Evolutionary conservation across 2,888 invertebrate genomes (phyloP).

Genomic region (Melanotus villosus): DNA sequence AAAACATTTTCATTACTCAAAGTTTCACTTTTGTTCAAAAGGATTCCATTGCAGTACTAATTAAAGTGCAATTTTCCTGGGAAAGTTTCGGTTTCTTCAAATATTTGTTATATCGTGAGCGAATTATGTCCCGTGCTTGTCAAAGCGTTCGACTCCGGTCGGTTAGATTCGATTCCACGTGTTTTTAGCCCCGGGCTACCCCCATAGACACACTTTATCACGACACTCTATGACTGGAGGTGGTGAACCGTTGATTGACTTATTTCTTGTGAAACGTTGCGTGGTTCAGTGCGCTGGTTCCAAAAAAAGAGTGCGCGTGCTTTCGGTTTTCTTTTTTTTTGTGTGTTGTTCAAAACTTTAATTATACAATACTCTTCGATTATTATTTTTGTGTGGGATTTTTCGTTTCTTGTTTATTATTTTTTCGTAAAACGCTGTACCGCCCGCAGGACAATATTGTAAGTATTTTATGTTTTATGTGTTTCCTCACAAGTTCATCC

Average conservation of each 20-base stretch:
- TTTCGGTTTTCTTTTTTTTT: constrained; percentile 8
- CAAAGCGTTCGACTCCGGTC: constrained; percentile 45
- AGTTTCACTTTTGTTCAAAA: background rate
- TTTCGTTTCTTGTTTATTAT: no score
- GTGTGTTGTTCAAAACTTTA: background rate
- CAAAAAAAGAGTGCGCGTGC: constrained; percentile 23
- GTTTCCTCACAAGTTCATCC: background rate
- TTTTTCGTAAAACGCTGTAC: background rate
- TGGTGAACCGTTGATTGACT: constrained; percentile 59
- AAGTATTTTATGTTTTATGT: constrained; percentile 5
- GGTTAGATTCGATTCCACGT: constrained; percentile 55
- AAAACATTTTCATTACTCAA: background rate
- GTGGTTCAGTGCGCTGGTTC: constrained; percentile 27
- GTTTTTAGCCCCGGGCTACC: constrained; percentile 57
- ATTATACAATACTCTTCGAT: background rate
- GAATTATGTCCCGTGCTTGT: constrained; percentile 24
- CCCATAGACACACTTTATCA: constrained; percentile 55
- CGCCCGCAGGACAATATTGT: background rate
- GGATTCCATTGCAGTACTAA: background rate
- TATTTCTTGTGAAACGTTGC: constrained; percentile 48
- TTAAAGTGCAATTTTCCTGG: background rate
- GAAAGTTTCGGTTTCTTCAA: background rate
- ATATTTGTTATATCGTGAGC: constrained; percentile 12
- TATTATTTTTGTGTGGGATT: background rate
- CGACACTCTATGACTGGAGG: constrained; percentile 58